Base-by-base conservation (phyloP, 1,140 invertebrate species). In the Diachasmimorpha longicaudata region DNA sequence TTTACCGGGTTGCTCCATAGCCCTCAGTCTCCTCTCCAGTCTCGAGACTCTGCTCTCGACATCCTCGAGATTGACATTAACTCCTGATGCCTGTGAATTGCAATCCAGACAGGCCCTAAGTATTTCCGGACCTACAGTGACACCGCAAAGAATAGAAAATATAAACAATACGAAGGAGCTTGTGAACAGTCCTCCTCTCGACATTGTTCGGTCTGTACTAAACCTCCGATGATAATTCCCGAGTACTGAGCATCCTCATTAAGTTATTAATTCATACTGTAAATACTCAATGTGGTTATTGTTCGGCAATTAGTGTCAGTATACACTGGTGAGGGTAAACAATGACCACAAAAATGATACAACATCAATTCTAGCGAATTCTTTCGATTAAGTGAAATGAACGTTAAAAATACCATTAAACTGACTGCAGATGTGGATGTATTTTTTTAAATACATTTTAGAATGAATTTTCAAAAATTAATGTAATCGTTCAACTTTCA, bases 1-100 rank as follows among this genome's bases (percentile, higher is more conserved):
- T 42, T 37, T 75, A 91, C 93, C 90, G 75, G 94, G 91, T 84
- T 95, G 93, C 86, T 95, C 94, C 76, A 95, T 91, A 0, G 94
- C 93, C 75, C 93, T 87, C 10, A 95, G 82, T 70, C 93, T 86
- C 74, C 93, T 90, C 79, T 95, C 94, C 19, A 95, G 85, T 19
- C 83, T 83, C 0, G 86, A 86, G 5, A 89, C 48, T 70, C 85
- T 79, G 8, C 75, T 80, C 75, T 87, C 83, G 14, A 88, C 79
- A 23, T 85, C 85, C 67, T 86, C 83, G 25, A 87, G 19, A 23
- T 58, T 70, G 25, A 55, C 58, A 31, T 13, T n/a, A 31, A 3
- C n/a, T 16, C 37, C n/a, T 11, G 48, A 39, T 1, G 8, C 10
- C 16, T 74, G 66, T 16, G 46, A 10, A 70, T 23, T 48, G 11